Evolutionary conservation across 2,888 invertebrate species (phyloP).

Genomic region (Poecilobothrus nobilitatus): DNA sequence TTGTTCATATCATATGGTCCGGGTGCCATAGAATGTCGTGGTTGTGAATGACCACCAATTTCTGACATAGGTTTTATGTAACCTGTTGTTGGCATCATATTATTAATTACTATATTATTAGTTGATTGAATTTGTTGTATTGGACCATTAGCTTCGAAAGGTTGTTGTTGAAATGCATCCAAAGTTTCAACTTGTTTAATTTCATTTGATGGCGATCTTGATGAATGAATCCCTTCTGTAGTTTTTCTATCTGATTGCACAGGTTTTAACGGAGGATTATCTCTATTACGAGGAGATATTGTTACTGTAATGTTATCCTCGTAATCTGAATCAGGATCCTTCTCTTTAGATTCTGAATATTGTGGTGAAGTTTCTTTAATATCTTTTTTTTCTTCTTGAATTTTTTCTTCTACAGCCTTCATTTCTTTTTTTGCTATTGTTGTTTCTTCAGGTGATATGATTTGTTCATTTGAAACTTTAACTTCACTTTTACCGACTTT

Average conservation of each 20-base stretch:
- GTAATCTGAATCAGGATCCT: slow-evolving; percentile 47
- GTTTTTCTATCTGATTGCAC: background rate
- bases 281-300: slow-evolving; percentile 43
- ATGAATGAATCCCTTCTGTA: background rate
- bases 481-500: slow-evolving; percentile 11
- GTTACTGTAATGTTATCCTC: slow-evolving; percentile 54
- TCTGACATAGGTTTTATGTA: background rate
- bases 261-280: background rate
- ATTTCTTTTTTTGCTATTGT: slow-evolving; percentile 15
- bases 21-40: background rate
- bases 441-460: slow-evolving; percentile 11
- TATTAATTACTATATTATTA: background rate
- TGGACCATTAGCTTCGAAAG: background rate
- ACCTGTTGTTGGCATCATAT: background rate
- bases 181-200: background rate
- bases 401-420: slow-evolving; percentile 12
- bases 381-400: slow-evolving; percentile 17
- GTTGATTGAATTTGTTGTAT: background rate
- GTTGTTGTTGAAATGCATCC: background rate
- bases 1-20: background rate
- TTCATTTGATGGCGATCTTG: background rate
- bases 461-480: background rate
- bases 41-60: background rate
- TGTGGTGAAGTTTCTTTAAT: slow-evolving; percentile 22
- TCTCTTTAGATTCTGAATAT: slow-evolving; percentile 16